These are phyloP conservation scores for Tragelaphus buxtoni DNA, from an alignment of 2,113 vertebrate genomes.

Conservation along the genomic window DNA sequence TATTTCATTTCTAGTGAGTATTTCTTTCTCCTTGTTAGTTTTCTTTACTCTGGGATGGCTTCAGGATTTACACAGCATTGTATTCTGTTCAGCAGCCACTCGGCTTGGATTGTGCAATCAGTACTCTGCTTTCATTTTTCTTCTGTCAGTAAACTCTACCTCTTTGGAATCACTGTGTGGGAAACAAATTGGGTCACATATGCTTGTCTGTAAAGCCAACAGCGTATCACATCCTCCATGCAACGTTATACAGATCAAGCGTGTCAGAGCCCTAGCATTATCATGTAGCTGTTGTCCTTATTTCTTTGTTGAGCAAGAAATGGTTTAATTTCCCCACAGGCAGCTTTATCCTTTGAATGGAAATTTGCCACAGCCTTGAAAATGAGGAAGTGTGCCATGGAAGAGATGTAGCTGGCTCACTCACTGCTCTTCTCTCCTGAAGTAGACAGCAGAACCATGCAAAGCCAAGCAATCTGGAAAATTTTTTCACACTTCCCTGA, in stretches of 20 bases:
- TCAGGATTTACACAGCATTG: conserved; percentile 24
- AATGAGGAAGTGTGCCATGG: background rate
- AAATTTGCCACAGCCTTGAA: background rate
- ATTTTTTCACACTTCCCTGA: background rate
- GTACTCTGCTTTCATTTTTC: conserved; percentile 18
- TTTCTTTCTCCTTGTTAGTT: background rate
- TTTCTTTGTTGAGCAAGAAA: conserved; percentile 5
- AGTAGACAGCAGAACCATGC: background rate
- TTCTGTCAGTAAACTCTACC: conserved; percentile 13
- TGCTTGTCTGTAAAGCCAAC: background rate
- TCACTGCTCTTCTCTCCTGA: background rate
- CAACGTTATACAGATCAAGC: rapidly evolving
- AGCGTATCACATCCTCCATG: background rate
- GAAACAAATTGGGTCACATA: background rate
- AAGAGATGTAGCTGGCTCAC: background rate
- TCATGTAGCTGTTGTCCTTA: background rate
- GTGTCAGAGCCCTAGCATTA: background rate
- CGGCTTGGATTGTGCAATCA: background rate
- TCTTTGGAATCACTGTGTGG: background rate
- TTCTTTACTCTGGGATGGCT: background rate
- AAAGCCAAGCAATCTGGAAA: background rate
- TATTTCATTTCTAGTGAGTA: background rate
- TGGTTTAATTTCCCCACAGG: background rate
- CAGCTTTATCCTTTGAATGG: background rate
- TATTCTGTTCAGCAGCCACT: background rate